phyloP scores from a whole-genome alignment of 1,140 invertebrate genomes.

The Meteorus sp. region DNA sequence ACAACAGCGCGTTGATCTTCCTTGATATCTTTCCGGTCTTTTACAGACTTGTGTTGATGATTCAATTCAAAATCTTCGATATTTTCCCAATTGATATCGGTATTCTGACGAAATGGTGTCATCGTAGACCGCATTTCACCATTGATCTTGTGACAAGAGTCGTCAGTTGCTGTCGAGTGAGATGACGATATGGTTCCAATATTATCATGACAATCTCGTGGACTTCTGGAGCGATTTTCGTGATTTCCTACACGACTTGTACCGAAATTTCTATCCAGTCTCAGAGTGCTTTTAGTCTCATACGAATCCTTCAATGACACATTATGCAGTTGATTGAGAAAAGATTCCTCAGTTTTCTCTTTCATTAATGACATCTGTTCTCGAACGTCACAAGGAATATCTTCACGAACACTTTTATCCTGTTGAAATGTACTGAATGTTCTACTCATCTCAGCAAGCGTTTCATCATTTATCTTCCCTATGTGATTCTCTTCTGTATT shows the following conservation, averaged over 20 bases:
- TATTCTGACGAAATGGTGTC: too few relatives aligned
- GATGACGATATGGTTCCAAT: too few relatives aligned
- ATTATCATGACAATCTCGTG: too few relatives aligned
- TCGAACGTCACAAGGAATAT: background rate
- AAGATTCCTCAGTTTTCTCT: background rate
- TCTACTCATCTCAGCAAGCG: slow-evolving; percentile 9
- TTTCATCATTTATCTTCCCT: background rate
- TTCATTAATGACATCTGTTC: background rate
- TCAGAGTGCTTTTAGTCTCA: slow-evolving; percentile 25
- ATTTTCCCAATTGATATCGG: too few relatives aligned
- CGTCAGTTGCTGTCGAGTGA: background rate
- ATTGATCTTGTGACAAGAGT: too few relatives aligned
- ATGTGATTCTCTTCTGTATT: slow-evolving; percentile 20
- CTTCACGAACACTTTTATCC: background rate
- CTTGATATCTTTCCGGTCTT: slow-evolving; percentile 16
- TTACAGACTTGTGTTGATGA: background rate
- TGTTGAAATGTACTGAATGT: slow-evolving; percentile 23
- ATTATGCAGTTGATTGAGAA: background rate
- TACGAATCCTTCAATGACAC: slow-evolving; percentile 24
- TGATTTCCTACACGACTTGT: slow-evolving; percentile 1
- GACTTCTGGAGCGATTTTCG: background rate
- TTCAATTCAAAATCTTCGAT: too few relatives aligned
- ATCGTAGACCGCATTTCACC: too few relatives aligned
- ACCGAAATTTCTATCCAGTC: slow-evolving; percentile 25
- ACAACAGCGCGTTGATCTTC: slow-evolving; percentile 29